Evolutionary conservation across 2,888 invertebrate species (phyloP).

Genomic region (Drosophila acutilabella): DNA sequence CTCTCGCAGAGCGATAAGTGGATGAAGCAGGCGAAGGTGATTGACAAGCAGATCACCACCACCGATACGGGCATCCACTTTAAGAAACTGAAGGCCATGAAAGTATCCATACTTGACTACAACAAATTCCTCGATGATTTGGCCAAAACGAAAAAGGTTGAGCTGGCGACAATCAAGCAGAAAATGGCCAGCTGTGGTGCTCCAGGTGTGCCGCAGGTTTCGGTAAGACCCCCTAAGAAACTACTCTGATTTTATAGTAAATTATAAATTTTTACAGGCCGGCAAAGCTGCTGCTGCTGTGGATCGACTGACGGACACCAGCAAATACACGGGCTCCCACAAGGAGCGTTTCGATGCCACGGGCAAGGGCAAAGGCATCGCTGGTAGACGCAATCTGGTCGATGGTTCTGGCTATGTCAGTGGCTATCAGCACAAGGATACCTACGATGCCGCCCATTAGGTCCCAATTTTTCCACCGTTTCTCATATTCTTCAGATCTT

Average conservation of each 20-base stretch:
- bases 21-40: slow-evolving; percentile 95
- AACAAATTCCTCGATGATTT: slow-evolving; percentile 94
- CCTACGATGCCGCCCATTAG: slow-evolving; percentile 88
- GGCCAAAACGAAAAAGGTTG: slow-evolving; percentile 93
- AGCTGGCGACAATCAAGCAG: slow-evolving; percentile 91
- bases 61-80: slow-evolving; percentile 96
- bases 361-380: slow-evolving; percentile 94
- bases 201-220: slow-evolving; percentile 87
- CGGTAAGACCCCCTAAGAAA: slow-evolving; percentile 56
- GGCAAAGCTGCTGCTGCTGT: slow-evolving; percentile 85
- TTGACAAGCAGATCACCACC: slow-evolving; percentile 94
- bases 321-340: slow-evolving; percentile 95
- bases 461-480: slow-evolving; percentile 6
- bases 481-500: slow-evolving; percentile 43
- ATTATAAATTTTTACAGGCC: slow-evolving; percentile 66
- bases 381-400: slow-evolving; percentile 91
- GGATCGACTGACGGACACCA: slow-evolving; percentile 93
- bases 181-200: slow-evolving; percentile 93
- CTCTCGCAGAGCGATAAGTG: slow-evolving; percentile 97
- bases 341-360: slow-evolving; percentile 93
- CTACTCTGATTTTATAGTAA: not conserved
- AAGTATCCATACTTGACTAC: slow-evolving; percentile 91
- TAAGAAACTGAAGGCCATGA: slow-evolving; percentile 93
- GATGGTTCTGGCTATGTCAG: slow-evolving; percentile 92
- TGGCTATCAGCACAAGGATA: slow-evolving; percentile 93